Evolutionary conservation across 2,113 vertebrate species (phyloP), one percentile per base, ranked within the genome.

Genomic region (Rhinopomastus cyanomelas): DNA sequence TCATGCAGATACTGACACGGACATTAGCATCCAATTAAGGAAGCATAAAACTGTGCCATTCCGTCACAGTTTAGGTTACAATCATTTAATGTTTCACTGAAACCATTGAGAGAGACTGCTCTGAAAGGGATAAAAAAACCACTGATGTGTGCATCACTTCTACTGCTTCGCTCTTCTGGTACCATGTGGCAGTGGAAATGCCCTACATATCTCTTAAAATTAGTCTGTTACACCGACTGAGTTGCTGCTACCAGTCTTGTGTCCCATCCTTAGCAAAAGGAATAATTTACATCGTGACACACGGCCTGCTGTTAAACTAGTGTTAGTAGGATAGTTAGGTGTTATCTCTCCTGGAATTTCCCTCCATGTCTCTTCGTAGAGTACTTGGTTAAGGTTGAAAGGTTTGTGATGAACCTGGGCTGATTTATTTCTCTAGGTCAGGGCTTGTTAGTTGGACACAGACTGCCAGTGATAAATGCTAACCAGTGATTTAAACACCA

Each of bases 21-120:
- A 90, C 95, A 93, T 93, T 94, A 95, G 66, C 92, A 90, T 90
- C 87, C 92, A 94, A 94, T 95, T 95, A 94, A 81, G 62, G 79
- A 86, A 81, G 59, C 56, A 93, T 87, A 90, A 95, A 92, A 82
- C 64, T 21, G 6, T 66, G 29, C 52, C 78, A 73, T 92, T 93
- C 56, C 88, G 55, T 92, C 81, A 90, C 56, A 76, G 67, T 91
- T 95, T 88, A 87, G 18, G 2, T 61, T 85, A 81, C 48, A 85
- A 79, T 59, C 56, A 73, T 90, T 88, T 73, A 90, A 88, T 88
- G 78, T 90, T 93, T 86, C 90, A 93, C 88, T 88, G 92, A 92
- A 93, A 94, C 55, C 56, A 62, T 56, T n/a, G 57, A 59, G 83
- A 72, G 78, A 73, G n/a, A 16, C 83, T 81, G 29, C 81, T 89